Conservation (phyloP, 2,113 vertebrate species). For the Oryzias celebensis region DNA sequence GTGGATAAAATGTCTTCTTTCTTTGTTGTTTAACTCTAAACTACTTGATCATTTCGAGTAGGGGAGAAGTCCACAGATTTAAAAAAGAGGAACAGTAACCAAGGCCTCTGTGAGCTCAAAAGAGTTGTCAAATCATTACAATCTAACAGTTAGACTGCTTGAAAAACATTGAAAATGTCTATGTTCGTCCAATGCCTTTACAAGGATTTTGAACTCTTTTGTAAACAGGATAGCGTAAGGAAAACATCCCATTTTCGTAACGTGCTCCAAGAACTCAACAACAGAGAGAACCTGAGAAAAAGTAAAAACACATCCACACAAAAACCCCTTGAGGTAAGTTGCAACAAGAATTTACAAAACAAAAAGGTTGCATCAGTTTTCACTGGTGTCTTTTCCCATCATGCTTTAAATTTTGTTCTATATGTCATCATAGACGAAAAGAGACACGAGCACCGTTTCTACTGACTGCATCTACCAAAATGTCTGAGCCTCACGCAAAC, state of each 20-base stretch:
- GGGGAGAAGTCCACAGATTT: background rate
- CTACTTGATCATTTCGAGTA: slow-evolving; percentile 19
- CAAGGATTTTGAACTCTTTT: background rate
- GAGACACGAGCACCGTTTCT: background rate
- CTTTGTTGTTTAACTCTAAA: background rate
- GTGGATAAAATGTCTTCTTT: slow-evolving; percentile 21
- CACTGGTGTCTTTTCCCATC: background rate
- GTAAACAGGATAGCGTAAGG: slow-evolving; percentile 29
- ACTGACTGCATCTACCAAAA: slow-evolving; percentile 74
- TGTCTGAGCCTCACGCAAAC: slow-evolving; percentile 21
- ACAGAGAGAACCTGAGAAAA: slow-evolving; percentile 30
- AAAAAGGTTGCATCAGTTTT: slow-evolving; percentile 10
- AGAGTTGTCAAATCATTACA: background rate
- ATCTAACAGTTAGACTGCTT: background rate
- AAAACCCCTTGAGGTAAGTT: slow-evolving; percentile 20
- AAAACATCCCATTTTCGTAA: slow-evolving; percentile 54
- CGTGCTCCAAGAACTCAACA: slow-evolving; percentile 71
- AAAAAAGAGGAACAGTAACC: slow-evolving; percentile 50
- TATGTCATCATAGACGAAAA: slow-evolving; percentile 33
- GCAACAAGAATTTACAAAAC: slow-evolving; percentile 10
- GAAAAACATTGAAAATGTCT: background rate
- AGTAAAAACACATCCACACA: background rate
- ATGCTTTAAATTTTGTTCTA: background rate
- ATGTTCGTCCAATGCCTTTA: background rate
- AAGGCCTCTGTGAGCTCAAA: background rate